These are phyloP conservation scores for Cyclura pinguis DNA, from an alignment of 2,797 vertebrate species.

Conservation along the genomic window DNA sequence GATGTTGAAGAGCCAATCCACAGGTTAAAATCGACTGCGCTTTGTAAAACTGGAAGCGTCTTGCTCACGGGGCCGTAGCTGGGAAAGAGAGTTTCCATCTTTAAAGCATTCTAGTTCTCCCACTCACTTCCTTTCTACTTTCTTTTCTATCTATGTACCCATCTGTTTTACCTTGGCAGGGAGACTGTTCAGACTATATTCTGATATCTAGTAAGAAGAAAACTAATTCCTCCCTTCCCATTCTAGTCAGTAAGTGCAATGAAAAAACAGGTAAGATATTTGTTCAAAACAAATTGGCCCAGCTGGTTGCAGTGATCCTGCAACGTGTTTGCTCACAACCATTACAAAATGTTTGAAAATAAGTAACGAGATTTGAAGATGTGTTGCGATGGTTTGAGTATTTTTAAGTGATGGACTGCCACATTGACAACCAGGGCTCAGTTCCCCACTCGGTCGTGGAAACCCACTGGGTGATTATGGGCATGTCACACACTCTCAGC, in stretches of 20 bases:
- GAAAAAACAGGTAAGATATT: background rate
- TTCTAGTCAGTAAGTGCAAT: background rate
- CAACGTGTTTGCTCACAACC: background rate
- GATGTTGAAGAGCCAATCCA: background rate
- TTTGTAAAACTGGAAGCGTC: background rate
- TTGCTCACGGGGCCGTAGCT: background rate
- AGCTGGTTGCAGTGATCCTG: background rate
- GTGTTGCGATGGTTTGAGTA: too few relatives aligned
- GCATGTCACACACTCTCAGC: too few relatives aligned
- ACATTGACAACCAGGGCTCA: too few relatives aligned
- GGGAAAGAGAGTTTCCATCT: too few relatives aligned
- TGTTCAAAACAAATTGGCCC: background rate
- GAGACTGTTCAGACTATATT: background rate
- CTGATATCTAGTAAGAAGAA: too few relatives aligned
- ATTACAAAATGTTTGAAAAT: too few relatives aligned
- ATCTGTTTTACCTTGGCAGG: background rate
- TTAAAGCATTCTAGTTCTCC: background rate
- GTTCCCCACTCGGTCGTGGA: too few relatives aligned
- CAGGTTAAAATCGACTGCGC: background rate
- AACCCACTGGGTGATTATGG: too few relatives aligned
- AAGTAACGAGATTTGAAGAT: too few relatives aligned
- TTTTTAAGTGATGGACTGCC: too few relatives aligned
- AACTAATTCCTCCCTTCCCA: background rate
- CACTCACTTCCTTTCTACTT: background rate
- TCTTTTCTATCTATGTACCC: background rate